Base-by-base conservation (phyloP, 2,797 vertebrate species). In the Stomatorhinus walkeri region DNA sequence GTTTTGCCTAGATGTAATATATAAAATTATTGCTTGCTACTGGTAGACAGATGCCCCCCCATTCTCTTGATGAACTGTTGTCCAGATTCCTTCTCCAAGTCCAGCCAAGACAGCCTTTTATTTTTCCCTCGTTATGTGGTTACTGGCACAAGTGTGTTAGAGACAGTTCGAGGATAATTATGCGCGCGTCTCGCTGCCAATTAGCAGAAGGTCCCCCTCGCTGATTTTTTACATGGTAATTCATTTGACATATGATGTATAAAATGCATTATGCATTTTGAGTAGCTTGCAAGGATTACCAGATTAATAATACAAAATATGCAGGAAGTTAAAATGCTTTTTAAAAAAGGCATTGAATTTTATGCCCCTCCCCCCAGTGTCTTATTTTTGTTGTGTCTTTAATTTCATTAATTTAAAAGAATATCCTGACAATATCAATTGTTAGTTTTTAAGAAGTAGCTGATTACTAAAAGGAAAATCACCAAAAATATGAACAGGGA, bases 231-330 rank as follows among this genome's bases (percentile, higher is more conserved):
- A 95, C 95, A 96, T 95, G 94, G 94, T 96, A 96, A 95, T 95
- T 96, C 95, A 93, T 94, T 95, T 96, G 95, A 96, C 95, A 96
- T 95, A 95, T 95, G 94, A 95, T 96, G 94, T 96, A 95, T 95
- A 96, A 95, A 95, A 95, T 96, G 95, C 94, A 96, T 96, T 96
- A 96, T 96, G 94, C 95, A 96, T 96, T 96, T 95, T 94, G 95
- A 96, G 93, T 95, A 94, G 94, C 95, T 95, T 95, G 94, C 94
- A 94, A 95, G 94, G 93, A 93, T 96, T 93, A 91, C 93, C 95
- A 95, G 93, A 92, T 94, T 95, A 95, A 92, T 94, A 94, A 93
- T 94, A 93, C 94, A 92, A 94, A 94, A 94, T 49, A 94, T 92
- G 46, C 85, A 87, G 49, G 59, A 36, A 61, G 48, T 54, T 89